A percentile compares a stretch with the other conserved stretches of the same genome.
Evolutionary conservation across 2,113 vertebrate species (phyloP).

Genomic region (Pedetes capensis): DNA sequence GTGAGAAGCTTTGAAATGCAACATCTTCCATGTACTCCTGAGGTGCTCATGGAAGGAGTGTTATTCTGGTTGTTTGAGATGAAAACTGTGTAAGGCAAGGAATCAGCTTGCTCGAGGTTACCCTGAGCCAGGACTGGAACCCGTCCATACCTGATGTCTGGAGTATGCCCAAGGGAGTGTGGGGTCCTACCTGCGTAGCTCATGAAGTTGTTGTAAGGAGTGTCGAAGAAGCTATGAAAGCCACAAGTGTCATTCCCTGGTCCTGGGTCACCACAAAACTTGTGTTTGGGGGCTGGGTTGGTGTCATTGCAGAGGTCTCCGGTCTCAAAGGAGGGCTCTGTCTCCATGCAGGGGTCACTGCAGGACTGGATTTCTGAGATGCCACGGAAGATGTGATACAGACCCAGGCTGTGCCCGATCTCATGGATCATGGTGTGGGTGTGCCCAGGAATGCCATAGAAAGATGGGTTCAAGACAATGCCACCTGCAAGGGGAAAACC

Average conservation of each 20-base stretch:
- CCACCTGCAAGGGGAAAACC: slow-evolving; percentile 85
- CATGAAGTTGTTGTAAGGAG: slow-evolving; percentile 98
- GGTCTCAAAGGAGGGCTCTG: slow-evolving; percentile 95
- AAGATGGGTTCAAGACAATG: slow-evolving; percentile 97
- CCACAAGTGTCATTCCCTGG: slow-evolving; percentile 96
- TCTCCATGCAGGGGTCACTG: slow-evolving; percentile 97
- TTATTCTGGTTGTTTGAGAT: neutral
- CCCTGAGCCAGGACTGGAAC: neutral
- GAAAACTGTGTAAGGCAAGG: neutral
- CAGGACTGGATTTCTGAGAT: slow-evolving; percentile 98
- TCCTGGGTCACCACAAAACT: slow-evolving; percentile 93
- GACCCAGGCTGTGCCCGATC: slow-evolving; percentile 95
- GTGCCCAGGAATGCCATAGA: slow-evolving; percentile 95
- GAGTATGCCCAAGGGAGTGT: accelerated
- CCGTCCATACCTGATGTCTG: accelerated
- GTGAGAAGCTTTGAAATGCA: neutral
- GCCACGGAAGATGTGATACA: slow-evolving; percentile 97
- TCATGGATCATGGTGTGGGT: slow-evolving; percentile 99
- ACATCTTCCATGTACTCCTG: neutral
- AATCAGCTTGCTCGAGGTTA: neutral
- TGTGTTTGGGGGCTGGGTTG: slow-evolving; percentile 96
- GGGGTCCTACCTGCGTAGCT: slow-evolving; percentile 93
- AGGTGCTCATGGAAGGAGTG: neutral
- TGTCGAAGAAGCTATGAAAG: slow-evolving; percentile 90
- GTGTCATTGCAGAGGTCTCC: slow-evolving; percentile 97